phyloP scores from a whole-genome alignment of 2,113 vertebrate species.

The Leucopsar rothschildi region DNA sequence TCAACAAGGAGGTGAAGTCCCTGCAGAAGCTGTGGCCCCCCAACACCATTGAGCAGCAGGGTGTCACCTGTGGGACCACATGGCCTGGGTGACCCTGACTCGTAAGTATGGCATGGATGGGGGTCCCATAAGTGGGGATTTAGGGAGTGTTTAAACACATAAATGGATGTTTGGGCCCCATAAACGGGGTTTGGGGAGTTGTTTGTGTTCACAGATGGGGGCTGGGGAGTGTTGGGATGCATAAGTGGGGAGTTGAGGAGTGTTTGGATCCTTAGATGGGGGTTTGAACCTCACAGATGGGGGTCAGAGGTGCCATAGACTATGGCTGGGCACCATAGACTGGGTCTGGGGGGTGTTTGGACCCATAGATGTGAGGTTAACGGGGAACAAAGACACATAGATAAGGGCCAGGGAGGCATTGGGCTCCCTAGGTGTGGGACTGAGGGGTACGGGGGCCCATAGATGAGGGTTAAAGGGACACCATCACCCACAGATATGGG shows the following conservation, averaged over 20 bases:
- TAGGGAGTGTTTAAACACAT: background rate
- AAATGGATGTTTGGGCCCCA: background rate
- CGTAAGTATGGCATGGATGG: background rate
- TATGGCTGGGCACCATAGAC: rapidly evolving
- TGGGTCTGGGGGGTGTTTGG: background rate
- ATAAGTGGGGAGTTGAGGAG: background rate
- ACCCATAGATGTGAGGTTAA: background rate
- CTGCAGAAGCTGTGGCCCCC: background rate
- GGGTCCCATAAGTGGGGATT: background rate
- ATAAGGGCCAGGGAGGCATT: background rate
- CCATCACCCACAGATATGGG: background rate
- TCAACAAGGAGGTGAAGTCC: background rate
- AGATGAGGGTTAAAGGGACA: background rate
- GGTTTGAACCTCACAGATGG: background rate
- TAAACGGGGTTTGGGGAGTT: background rate
- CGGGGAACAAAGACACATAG: background rate
- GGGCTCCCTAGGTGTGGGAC: background rate
- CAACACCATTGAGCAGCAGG: rapidly evolving
- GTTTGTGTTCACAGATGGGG: background rate
- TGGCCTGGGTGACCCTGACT: background rate
- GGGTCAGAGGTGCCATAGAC: background rate
- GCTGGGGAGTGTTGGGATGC: background rate
- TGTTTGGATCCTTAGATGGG: background rate
- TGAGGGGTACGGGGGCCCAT: background rate
- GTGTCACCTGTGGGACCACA: background rate